A percentile compares a stretch with the other conserved stretches of the same genome.
phyloP scores from a whole-genome alignment of 2,888 invertebrate genomes.

The Drosophila peninsularis region DNA sequence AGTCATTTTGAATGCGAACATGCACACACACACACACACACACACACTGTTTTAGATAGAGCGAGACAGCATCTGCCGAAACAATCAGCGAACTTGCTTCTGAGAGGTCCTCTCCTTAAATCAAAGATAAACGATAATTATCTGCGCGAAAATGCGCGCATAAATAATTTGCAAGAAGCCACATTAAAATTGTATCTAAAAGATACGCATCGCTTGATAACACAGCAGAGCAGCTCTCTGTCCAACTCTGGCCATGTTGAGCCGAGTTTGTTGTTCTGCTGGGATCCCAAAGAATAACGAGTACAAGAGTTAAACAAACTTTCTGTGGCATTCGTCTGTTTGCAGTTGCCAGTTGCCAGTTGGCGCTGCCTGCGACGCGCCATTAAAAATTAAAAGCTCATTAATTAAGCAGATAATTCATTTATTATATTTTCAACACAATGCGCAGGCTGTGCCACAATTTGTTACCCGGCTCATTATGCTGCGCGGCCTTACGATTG shows the following conservation, averaged over 20 bases:
- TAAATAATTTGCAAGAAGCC: conserved; percentile 82
- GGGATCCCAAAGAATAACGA: conserved; percentile 42
- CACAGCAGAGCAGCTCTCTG: conserved; percentile 23
- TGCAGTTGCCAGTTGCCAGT: conserved; percentile 1
- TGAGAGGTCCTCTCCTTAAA: conserved; percentile 79
- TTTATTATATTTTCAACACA: conserved; percentile 83
- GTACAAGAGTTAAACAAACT: conserved; percentile 60
- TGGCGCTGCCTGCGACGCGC: conserved; percentile 57
- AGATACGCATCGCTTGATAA: conserved; percentile 77
- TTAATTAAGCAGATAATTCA: conserved; percentile 84
- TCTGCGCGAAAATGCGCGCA: conserved; percentile 82
- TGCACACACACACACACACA: conserved; percentile 34
- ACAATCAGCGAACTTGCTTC: conserved; percentile 48
- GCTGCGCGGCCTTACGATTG: conserved; percentile 31
- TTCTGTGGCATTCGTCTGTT: conserved; percentile 44
- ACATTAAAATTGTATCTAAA: conserved; percentile 81
- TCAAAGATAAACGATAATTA: conserved; percentile 84
- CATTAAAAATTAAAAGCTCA: conserved; percentile 84
- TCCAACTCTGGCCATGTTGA: conserved; percentile 32
- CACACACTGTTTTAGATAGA: conserved; percentile 27
- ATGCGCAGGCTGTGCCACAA: conserved; percentile 56
- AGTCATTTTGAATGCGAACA: conserved; percentile 81
- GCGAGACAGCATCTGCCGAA: conserved; percentile 25
- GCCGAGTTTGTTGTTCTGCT: conserved; percentile 15
- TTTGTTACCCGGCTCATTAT: conserved; percentile 76